Evolutionary conservation across 2,888 invertebrate species (phyloP).

Genomic region (Elegia similella): DNA sequence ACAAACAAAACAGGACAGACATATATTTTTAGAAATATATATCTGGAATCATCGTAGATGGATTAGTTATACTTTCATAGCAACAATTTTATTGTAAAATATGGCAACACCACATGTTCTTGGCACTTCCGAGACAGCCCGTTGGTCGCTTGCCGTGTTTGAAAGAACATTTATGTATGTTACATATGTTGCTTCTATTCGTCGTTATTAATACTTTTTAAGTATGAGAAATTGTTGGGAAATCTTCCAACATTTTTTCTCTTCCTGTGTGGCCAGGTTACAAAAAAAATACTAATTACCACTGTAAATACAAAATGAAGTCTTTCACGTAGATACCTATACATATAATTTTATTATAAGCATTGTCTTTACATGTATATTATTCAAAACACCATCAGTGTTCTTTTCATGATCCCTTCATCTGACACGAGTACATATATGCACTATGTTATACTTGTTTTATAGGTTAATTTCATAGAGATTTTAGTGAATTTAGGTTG

Average conservation of each 20-base stretch:
- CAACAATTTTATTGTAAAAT: neutral
- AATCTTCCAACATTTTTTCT: neutral
- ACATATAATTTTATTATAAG: too few relatives aligned
- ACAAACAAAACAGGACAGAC: too few relatives aligned
- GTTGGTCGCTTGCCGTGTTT: slow-evolving; percentile 67
- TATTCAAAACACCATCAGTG: too few relatives aligned
- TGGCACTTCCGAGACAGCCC: slow-evolving; percentile 57
- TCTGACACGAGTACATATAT: too few relatives aligned
- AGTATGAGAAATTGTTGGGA: slow-evolving; percentile 5
- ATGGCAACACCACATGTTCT: slow-evolving; percentile 33
- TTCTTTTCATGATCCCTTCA: too few relatives aligned
- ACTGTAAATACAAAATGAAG: neutral
- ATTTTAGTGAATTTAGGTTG: too few relatives aligned
- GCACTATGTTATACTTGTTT: too few relatives aligned
- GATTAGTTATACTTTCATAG: neutral
- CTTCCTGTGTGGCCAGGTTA: neutral
- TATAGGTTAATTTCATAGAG: too few relatives aligned
- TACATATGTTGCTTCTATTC: neutral
- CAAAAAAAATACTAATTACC: neutral
- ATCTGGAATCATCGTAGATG: neutral
- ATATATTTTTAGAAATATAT: too few relatives aligned
- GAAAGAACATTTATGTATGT: slow-evolving; percentile 17
- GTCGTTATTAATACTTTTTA: neutral
- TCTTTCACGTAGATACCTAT: too few relatives aligned
- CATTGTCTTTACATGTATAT: too few relatives aligned